Base-by-base conservation (phyloP, 1,140 invertebrate species). In the Lucilia sericata region DNA sequence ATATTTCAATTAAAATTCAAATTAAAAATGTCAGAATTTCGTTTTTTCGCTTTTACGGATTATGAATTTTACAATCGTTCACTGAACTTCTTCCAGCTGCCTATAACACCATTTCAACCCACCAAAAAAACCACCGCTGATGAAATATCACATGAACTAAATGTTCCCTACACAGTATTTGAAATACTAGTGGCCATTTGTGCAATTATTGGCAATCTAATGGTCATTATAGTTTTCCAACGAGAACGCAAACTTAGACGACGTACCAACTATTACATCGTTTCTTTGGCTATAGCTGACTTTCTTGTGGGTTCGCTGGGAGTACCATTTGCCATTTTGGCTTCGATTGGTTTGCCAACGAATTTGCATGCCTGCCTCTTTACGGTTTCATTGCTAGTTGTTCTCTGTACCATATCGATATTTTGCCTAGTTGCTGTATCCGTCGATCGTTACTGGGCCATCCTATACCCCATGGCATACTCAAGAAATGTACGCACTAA, bases 381-480 rank as follows among this genome's bases (percentile, higher is more conserved):
- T 89, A 97, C 96, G n/a, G 94, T 96, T 7, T 97, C 96, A 0
- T 91, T 97, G 49, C 92, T 98, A 84, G 94, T 98, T 83, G 95
- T 98, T 65, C 92, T 98, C 34, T 98, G 97, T 88, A 98, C 97
- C 49, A 96, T 97, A 86, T 97, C 96, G 86, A 98, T 98, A 85
- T 96, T 98, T 88, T 97, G 96, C 89, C 91, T 98, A 86, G 96
- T 98, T 1, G 97, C 96, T 3, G 97, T 98, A 5, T 97, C 96
- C 21, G 94, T 98, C 83, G 97, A 98, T 92, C 93, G 97, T 65
- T 98, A 97, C 90, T 97, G 96, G 96, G 97, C 97, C 14, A 98
- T 98, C 85, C 92, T 98, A 0, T 94, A 97, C 91, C 97, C 97
- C 0, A 96, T 98, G 94, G 95, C 95, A 84, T 98, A 98, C 90